Evolutionary conservation across 2,888 invertebrate species (phyloP), one percentile per base, ranked within the genome.

Genomic region (Polyploca ridens): DNA sequence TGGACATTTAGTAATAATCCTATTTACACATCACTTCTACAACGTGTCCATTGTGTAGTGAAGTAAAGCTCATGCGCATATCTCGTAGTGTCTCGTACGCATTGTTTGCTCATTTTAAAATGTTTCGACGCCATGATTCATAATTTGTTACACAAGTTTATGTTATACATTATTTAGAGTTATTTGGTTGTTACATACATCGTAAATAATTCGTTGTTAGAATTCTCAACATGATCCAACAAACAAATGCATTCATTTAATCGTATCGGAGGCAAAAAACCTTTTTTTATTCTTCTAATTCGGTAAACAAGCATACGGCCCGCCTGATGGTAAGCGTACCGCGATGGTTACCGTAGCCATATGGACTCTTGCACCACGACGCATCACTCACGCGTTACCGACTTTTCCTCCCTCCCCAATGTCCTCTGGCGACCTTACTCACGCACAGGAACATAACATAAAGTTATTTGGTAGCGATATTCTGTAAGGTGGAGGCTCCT

Each of bases 31-130:
- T n/a, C 1, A 19, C 3, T 54, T 16, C 54, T 54, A 10, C 54
- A 54, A 19, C 54, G 14, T 54, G 54, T 19, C 10, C n/a, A 54
- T 54, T 54, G 54, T 54, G 10, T 54, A n/a, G 16, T 54, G 54
- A 54, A 19, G 69, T 66, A 59, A 63, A 69, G 67, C 71, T 67
- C 69, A 73, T 69, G 70, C 76, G 74, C 73, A 67, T 62, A 64
- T 35, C 58, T 64, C n/a, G 54, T 33, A 62, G 27, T 62, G 62
- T 58, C 33, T 16, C 58, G n/a, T 58, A 33, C n/a, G 58, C 27
- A 64, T 64, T 64, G 66, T 69, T 64, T 66, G 33, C 13, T 58
- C 49, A 19, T 63, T 61, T 61, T 60, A 41, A 38, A 66, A 62
- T 41, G 59, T 44, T 62, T 60, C 38, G 54, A 64, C 59, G 64